Evolutionary conservation across 2,797 vertebrate species (phyloP), one percentile per base, ranked within the genome.

Genomic region (Propithecus perrieri): DNA sequence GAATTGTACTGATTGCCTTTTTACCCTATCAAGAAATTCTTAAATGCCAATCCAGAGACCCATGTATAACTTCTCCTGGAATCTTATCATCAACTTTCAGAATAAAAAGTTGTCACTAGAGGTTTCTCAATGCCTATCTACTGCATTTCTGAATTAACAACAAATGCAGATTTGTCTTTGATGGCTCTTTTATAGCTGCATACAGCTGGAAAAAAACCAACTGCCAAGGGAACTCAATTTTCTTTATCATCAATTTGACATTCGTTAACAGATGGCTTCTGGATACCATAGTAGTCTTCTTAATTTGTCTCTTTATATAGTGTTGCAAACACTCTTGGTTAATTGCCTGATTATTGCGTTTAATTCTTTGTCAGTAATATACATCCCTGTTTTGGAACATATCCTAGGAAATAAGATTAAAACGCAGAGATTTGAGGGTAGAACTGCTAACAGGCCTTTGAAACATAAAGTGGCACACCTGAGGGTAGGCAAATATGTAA

Each of bases 251-350:
- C 98, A 98, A 74, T 97, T 98, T 98, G 98, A 98, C 97, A 97
- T 98, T 97, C 95, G 97, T 98, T 98, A 98, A 98, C 98, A 99
- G 98, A 98, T 98, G 98, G 98, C 98, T 98, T 98, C 96, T 96
- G 96, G 96, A 96, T 98, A 97, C 81, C 96, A 97, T 96, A 97
- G 95, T 90, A 97, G 97, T 97, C 91, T 97, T 98, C 98, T 98
- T 98, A 98, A 98, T 98, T 98, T 98, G 95, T 98, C 98, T 98
- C 96, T 97, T 91, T 98, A 97, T 97, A 98, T 98, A 97, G 96
- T 97, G 94, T 85, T 96, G 74, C 97, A 98, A 98, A 98, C 98
- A 98, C 92, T 88, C 95, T 97, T 97, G 97, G 89, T 98, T 99
- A 98, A 98, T 98, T 98, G 97, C 80, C 96, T 97, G 95, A 98